phyloP scores from a whole-genome alignment of 1,140 invertebrate species.

The Sweltsa coloradensis region DNA sequence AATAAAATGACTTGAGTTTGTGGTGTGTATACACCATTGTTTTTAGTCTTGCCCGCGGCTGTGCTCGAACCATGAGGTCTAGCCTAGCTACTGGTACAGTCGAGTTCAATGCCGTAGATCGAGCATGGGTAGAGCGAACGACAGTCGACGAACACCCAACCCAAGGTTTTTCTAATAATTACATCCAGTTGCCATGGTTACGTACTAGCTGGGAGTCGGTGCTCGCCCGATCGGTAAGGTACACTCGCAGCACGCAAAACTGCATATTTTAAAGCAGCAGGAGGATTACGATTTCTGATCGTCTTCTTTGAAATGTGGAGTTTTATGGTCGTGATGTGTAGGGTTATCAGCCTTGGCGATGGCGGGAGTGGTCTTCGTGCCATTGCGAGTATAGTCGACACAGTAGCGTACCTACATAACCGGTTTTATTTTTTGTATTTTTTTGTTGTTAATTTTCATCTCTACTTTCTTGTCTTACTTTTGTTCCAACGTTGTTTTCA shows the following conservation, averaged over 20 bases:
- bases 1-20: no score
- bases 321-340: not conserved
- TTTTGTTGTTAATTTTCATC: no score
- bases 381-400: not conserved
- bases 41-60: no score
- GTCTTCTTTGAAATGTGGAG: not conserved
- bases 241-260: slow-evolving; percentile 2
- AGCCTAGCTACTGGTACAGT: no score
- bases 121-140: no score
- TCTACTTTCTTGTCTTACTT: no score
- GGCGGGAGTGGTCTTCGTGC: not conserved
- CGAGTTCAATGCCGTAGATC: no score
- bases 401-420: not conserved
- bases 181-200: slow-evolving; percentile 10
- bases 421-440: not conserved
- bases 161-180: slow-evolving; percentile 12
- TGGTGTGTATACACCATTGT: no score
- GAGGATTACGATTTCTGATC: not conserved
- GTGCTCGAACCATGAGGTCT: no score
- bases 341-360: not conserved
- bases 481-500: no score
- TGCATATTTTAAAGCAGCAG: not conserved
- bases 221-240: slow-evolving; percentile 10
- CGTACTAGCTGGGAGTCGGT: slow-evolving; percentile 7
- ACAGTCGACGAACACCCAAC: no score